These are phyloP conservation scores for Hydractinia echinata DNA, from an alignment of 30 jellyfish, hydroid and myxozoan species.

Conservation along the genomic window DNA sequence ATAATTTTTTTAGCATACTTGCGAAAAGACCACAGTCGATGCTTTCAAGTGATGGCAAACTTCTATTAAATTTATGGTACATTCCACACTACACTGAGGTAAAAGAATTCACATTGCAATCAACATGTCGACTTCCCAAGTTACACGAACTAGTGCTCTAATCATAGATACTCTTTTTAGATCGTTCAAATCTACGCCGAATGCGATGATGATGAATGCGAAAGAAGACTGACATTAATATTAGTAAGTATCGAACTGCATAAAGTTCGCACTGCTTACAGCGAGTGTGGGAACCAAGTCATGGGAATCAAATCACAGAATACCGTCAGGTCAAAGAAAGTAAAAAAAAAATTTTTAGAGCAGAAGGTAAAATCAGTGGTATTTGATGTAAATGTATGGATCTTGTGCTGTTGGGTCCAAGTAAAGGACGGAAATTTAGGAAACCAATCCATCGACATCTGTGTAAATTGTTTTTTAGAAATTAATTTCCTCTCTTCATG, in stretches of 20 bases:
- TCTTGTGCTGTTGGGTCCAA: too few species aligned
- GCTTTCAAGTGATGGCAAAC: conserved; percentile 70
- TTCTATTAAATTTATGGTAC: conserved; percentile 60
- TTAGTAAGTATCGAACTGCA: conserved; percentile 25
- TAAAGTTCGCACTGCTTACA: too few species aligned
- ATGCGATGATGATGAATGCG: conserved; percentile 11
- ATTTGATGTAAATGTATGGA: too few species aligned
- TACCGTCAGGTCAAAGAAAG: too few species aligned
- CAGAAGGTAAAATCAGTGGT: too few species aligned
- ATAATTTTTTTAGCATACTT: conserved; percentile 28
- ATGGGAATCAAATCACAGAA: too few species aligned
- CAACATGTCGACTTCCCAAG: too few species aligned
- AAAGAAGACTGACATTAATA: conserved; percentile 2
- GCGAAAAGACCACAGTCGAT: conserved; percentile 41
- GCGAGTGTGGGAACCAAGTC: too few species aligned
- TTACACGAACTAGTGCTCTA: not conserved
- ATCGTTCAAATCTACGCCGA: conserved; percentile 10
- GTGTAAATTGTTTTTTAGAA: conserved; percentile 27
- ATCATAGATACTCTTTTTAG: not conserved
- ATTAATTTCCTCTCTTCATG: conserved; percentile 46
- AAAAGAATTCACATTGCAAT: not conserved
- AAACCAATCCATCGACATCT: not conserved
- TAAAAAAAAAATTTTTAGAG: too few species aligned
- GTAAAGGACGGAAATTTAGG: too few species aligned
- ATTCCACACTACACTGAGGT: conserved; percentile 81